These are phyloP conservation scores for Adela reaumurella DNA, from an alignment of 2,888 invertebrate genomes.

Conservation along the genomic window DNA sequence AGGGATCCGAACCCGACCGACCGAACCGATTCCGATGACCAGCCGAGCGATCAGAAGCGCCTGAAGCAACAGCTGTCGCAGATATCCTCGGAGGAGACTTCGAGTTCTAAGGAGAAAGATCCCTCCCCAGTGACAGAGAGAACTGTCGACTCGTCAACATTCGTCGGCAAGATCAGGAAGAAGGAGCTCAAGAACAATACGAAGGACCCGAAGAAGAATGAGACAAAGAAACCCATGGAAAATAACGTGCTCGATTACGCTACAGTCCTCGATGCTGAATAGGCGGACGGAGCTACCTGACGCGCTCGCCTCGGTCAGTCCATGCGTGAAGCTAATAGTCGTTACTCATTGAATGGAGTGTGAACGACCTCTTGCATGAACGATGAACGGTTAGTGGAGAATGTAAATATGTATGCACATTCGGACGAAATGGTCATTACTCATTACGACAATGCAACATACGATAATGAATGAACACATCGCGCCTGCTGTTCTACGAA, in stretches of 20 bases:
- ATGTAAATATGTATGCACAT: no score
- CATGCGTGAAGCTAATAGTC: no score
- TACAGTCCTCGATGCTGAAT: not conserved
- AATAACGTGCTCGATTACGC: conserved; percentile 35
- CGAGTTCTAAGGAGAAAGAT: not conserved
- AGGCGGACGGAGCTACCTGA: no score
- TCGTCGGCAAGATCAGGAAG: conserved; percentile 44
- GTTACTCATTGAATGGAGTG: no score
- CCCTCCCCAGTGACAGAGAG: conserved; percentile 14
- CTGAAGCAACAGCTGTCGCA: conserved; percentile 17
- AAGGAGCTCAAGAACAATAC: conserved; percentile 38
- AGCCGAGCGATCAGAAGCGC: conserved; percentile 5
- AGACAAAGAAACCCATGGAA: conserved; percentile 36
- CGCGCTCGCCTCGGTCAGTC: no score
- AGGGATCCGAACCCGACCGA: conserved; percentile 1
- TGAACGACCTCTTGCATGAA: no score
- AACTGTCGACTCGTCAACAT: conserved; percentile 35
- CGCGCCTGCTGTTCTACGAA: no score
- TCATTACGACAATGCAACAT: no score
- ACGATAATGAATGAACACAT: no score
- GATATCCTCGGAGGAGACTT: conserved; percentile 12
- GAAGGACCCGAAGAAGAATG: conserved; percentile 38
- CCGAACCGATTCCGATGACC: conserved; percentile 4
- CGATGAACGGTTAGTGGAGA: no score
- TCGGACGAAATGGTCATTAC: no score